phyloP scores from a whole-genome alignment of 2,797 vertebrate genomes.

The Poecilia velifera region DNA sequence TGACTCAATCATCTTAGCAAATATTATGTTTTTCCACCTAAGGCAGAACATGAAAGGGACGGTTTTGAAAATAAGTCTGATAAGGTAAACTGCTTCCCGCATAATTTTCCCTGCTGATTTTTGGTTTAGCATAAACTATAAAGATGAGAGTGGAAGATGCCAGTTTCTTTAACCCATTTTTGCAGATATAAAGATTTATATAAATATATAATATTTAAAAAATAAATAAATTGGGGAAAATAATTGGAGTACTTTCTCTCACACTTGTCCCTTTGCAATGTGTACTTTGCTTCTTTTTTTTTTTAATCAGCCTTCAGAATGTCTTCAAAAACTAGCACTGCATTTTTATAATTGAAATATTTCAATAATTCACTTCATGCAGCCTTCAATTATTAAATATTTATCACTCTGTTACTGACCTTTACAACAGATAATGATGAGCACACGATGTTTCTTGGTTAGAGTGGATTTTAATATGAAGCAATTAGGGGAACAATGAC shows the following conservation, averaged over 20 bases:
- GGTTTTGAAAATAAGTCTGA: not conserved
- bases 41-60: not conserved
- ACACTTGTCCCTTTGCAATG: not conserved
- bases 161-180: not conserved
- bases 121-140: not conserved
- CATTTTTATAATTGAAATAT: not conserved
- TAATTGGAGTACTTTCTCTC: not conserved
- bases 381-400: not conserved
- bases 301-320: not conserved
- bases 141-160: not conserved
- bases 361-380: not conserved
- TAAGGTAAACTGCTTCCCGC: conserved; percentile 2
- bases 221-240: not conserved
- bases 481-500: not conserved
- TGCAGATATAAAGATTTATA: not conserved
- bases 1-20: conserved; percentile 1
- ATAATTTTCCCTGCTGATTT: not conserved
- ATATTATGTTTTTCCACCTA: conserved; percentile 6
- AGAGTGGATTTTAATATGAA: not conserved
- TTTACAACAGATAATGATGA: conserved; percentile 2
- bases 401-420: not conserved
- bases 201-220: not conserved
- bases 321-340: not conserved
- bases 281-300: not conserved
- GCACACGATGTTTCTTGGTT: not conserved